phyloP scores from a whole-genome alignment of 2,113 vertebrate genomes.

The Mixornis gularis region DNA sequence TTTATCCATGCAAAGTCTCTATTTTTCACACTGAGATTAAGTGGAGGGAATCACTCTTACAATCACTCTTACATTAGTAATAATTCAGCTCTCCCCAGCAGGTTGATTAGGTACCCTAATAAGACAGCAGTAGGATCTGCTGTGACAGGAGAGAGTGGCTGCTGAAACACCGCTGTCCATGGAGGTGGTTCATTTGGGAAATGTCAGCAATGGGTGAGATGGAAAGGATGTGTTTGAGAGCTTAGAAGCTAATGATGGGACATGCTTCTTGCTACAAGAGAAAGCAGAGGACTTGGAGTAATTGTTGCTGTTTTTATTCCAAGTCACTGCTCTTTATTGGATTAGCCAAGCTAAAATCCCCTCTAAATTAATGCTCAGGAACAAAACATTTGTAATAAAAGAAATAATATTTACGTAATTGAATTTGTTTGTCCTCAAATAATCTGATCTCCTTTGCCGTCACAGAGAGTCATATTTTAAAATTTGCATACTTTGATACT shows the following conservation, averaged over 20 bases:
- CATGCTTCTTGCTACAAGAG: background rate
- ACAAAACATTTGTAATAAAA: background rate
- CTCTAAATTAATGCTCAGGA: constrained; percentile 30
- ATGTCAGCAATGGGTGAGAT: constrained; percentile 2
- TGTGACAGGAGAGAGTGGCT: constrained; percentile 16
- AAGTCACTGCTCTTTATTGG: constrained; percentile 9
- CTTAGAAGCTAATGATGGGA: background rate
- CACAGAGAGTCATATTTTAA: background rate
- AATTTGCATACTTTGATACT: background rate
- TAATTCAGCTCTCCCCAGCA: constrained; percentile 53
- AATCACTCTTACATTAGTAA: constrained; percentile 17
- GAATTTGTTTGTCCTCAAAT: background rate
- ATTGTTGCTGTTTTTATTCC: constrained; percentile 8
- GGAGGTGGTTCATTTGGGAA: background rate
- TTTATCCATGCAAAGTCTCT: background rate
- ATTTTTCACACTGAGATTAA: constrained; percentile 33
- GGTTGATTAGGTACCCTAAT: constrained; percentile 55
- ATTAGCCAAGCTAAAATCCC: constrained; percentile 23
- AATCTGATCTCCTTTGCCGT: background rate
- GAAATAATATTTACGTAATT: background rate
- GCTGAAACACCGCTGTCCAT: constrained; percentile 17
- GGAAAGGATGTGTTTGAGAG: background rate
- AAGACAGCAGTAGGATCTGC: constrained; percentile 28
- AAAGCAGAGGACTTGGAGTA: background rate
- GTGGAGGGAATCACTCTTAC: constrained; percentile 39